Evolutionary conservation across 2,888 invertebrate species (phyloP), one percentile per base, ranked within the genome.

Genomic region (Scaptomyza parva): DNA sequence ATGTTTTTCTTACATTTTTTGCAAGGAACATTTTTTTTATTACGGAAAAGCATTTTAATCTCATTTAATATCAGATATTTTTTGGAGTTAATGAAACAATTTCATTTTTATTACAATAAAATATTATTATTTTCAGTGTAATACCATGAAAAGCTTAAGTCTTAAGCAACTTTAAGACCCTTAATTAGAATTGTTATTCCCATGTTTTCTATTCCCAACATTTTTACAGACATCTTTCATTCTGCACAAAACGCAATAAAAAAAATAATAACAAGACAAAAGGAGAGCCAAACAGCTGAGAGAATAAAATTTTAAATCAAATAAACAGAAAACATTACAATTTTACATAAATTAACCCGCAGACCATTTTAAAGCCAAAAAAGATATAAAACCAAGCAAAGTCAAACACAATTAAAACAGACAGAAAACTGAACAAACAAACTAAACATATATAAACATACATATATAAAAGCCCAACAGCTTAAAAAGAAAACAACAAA

Each of bases 291-390:
- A 64, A 40, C 28, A 41, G 44, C 53, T 62, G 59, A 33, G 33
- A 35, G 54, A 61, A 74, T 74, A 55, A n/a, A n/a, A 57, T 55
- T 71, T 62, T 53, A 72, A 74, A 69, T 65, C 68, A 66, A 60
- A 66, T 75, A 62, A 68, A 54, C 50, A 66, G 57, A 48, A 71
- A 71, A 65, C 64, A 74, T 52, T 54, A 66, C 60, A 65, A 67
- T 62, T 65, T 65, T 57, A 57, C n/a, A 71, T 52, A 57, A 57
- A 53, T 54, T 45, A 63, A 60, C 66, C 75, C 54, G 28, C 57
- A 50, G 76, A 65, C 76, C 44, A 51, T 26, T 50, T 74, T 53
- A 53, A 61, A 71, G 55, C 47, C 43, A 62, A n/a, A 47, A 30
- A 35, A 35, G 7, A 14, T 35, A 14, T 43, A 57, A 66, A 45